Base-by-base conservation (phyloP, 1,140 invertebrate species). In the Pseudobourletiella spinata region DNA sequence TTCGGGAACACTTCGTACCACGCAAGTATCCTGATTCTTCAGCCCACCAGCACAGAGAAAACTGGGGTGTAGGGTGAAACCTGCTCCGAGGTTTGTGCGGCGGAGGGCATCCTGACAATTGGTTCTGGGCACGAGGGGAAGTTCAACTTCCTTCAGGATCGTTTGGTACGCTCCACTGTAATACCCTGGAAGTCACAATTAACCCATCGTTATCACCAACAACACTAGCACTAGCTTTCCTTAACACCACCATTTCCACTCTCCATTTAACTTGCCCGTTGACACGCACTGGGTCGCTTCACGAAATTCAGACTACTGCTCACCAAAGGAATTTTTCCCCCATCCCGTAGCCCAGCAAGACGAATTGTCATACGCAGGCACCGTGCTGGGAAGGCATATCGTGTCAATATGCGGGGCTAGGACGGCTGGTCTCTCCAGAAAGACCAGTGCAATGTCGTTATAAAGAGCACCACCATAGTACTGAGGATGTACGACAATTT, bases 31-130 rank as follows among this genome's bases (percentile, higher is more conserved):
- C 52, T 75, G 72, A 3, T 72, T 75, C 16, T 71, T 71, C 44
- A 75, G 72, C n/a, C 76, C 76, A 25, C 76, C 76, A 11, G 76
- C 76, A 64, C 76, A 77, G n/a, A 78, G 29, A 60, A 78, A 77
- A 51, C 73, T 73, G 0, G 61, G 52, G 55, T 76, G 71, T 1
- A 77, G 67, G 18, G 70, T 64, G 56, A 76, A 77, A 1, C 56
- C 35, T 2, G 63, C 58, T 8, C 75, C 75, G 1, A 77, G 66
- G 52, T 73, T 62, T 2, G 76, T 76, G 24, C 63, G 61, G 25
- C 72, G 61, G 0, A 77, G 60, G 20, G 69, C 59, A 18, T 67
- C 59, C 52, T 76, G 66, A 54, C 75, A 76, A 28, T 67, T 61
- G n/a, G 54, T 22, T 3, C 69, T 46, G 24, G 66, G 57, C 15